Evolutionary conservation across 2,888 invertebrate species (phyloP).

Genomic region (Acronicta alni): DNA sequence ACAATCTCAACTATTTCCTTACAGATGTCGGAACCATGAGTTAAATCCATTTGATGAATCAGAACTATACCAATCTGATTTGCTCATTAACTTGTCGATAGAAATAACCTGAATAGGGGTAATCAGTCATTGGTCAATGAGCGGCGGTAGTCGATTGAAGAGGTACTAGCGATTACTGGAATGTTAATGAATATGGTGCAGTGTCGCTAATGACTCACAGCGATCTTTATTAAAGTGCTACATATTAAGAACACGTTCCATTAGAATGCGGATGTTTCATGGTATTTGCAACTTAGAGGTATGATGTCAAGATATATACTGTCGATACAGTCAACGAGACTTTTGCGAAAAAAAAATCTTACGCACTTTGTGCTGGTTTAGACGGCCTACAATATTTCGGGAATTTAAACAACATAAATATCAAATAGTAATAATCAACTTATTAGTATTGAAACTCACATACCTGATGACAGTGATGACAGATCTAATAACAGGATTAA

Average conservation of each 20-base stretch:
- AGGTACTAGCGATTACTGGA: slow-evolving; percentile 75
- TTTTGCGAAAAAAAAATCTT: not conserved
- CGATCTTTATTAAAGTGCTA: slow-evolving; percentile 66
- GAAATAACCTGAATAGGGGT: slow-evolving; percentile 64
- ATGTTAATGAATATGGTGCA: slow-evolving; percentile 83
- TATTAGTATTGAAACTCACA: too few relatives aligned
- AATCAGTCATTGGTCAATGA: slow-evolving; percentile 65
- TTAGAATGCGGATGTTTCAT: slow-evolving; percentile 84
- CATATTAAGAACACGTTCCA: slow-evolving; percentile 81
- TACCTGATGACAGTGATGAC: too few relatives aligned
- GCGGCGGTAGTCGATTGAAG: slow-evolving; percentile 65
- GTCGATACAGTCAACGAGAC: slow-evolving; percentile 15
- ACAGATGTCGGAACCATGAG: slow-evolving; percentile 54
- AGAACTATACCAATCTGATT: slow-evolving; percentile 60
- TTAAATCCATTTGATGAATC: slow-evolving; percentile 67
- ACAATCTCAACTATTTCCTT: slow-evolving; percentile 68
- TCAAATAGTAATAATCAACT: too few relatives aligned
- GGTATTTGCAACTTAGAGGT: slow-evolving; percentile 74
- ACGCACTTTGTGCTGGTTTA: not conserved
- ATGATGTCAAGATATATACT: slow-evolving; percentile 38
- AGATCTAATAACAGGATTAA: too few relatives aligned
- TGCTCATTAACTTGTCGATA: slow-evolving; percentile 69
- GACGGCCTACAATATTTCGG: too few relatives aligned
- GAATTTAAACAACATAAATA: too few relatives aligned
- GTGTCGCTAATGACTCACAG: slow-evolving; percentile 81